Evolutionary conservation across 2,113 vertebrate genomes (phyloP).

Genomic region (Dicentrarchus labrax): DNA sequence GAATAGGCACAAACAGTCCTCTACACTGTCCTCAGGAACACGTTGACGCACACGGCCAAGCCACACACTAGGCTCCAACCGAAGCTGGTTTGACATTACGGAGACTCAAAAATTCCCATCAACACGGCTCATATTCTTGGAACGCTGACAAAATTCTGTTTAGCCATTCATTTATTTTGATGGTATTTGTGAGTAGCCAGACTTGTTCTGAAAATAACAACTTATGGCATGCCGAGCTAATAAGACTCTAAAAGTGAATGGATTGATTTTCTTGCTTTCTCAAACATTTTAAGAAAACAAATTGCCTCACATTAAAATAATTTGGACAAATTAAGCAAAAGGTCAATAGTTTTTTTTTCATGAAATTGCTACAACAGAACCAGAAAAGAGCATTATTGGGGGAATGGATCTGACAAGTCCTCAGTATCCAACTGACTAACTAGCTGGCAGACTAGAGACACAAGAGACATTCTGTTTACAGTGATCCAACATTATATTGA

Average conservation of each 20-base stretch:
- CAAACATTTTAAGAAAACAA: neutral
- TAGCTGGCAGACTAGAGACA: slow-evolving; percentile 51
- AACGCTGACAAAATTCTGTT: too few species aligned
- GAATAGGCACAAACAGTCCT: too few species aligned
- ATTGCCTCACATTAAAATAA: neutral
- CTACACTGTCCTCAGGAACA: too few species aligned
- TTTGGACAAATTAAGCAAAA: slow-evolving; percentile 2
- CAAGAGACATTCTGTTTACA: slow-evolving; percentile 54
- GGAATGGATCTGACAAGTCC: slow-evolving; percentile 28
- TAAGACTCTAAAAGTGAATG: neutral
- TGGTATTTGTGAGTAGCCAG: too few species aligned
- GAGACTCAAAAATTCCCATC: neutral
- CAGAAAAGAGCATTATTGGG: slow-evolving; percentile 5
- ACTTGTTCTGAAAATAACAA: neutral
- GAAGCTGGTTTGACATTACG: neutral
- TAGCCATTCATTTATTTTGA: neutral
- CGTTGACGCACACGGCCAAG: too few species aligned
- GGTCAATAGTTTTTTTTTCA: neutral
- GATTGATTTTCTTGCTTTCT: neutral
- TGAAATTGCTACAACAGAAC: neutral
- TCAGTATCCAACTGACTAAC: slow-evolving; percentile 43
- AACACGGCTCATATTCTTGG: neutral
- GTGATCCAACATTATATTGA: slow-evolving; percentile 56
- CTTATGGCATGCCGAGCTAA: neutral
- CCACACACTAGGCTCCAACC: too few species aligned